Conservation (phyloP, 1,140 invertebrate genomes). For the Musca vetustissima region DNA sequence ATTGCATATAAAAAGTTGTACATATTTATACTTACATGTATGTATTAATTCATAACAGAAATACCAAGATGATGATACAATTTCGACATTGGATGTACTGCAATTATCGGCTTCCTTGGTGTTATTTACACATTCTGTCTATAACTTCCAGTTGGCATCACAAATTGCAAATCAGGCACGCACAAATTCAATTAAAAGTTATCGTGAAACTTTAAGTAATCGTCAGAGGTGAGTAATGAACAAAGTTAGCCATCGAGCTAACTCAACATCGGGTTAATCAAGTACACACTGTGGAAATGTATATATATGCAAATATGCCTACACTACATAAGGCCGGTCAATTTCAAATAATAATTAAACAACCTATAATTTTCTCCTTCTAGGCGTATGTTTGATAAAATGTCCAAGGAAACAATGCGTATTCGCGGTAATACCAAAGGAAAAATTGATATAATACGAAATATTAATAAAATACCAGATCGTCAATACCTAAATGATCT, state of each 20-base stretch:
- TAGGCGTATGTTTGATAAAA: conserved; percentile 44
- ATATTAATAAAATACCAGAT: conserved; percentile 45
- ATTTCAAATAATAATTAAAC: too few species aligned
- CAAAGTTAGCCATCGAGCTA: too few species aligned
- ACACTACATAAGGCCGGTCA: too few species aligned
- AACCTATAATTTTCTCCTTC: too few species aligned
- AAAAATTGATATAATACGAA: conserved; percentile 47
- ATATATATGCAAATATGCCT: too few species aligned
- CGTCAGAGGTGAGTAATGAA: conserved; percentile 28
- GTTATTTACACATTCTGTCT: conserved; percentile 45
- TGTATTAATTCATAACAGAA: conserved; percentile 30
- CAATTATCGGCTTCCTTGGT: conserved; percentile 43
- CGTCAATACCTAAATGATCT: conserved; percentile 47
- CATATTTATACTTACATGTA: background rate
- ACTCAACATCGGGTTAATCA: too few species aligned
- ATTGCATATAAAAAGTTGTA: background rate
- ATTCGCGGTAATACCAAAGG: conserved; percentile 32
- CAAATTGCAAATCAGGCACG: conserved; percentile 14
- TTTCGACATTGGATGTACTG: conserved; percentile 36
- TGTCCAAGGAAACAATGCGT: conserved; percentile 42
- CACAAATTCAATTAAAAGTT: background rate
- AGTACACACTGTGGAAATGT: too few species aligned
- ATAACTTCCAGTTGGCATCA: conserved; percentile 41
- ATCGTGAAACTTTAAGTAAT: conserved; percentile 31
- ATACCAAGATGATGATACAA: conserved; percentile 35